Base-by-base conservation (phyloP, 2,113 vertebrate genomes). In the Ptyas mucosa region DNA sequence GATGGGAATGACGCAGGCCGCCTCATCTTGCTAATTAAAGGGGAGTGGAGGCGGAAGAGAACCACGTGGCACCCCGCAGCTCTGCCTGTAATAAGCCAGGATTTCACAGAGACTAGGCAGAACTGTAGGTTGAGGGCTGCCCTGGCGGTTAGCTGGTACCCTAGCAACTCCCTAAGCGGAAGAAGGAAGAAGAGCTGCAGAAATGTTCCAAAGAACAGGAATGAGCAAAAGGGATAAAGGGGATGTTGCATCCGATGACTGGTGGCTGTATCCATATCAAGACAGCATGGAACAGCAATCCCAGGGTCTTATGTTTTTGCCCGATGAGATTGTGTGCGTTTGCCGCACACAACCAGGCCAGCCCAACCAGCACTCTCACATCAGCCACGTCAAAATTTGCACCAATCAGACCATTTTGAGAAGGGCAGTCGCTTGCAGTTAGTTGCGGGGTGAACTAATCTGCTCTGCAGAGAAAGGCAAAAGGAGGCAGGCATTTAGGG, bases 11-110 rank as follows among this genome's bases (percentile, higher is more conserved):
- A 85, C 26, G 39, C 75, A 86, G 88, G 88, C 89, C 49, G 61
- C 75, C 24, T 90, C 81, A 43, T 90, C 89, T 51, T 26, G 92
- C 89, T 93, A 93, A 93, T 93, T 29, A 90, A 64, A 93, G 92
- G 89, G 92, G 92, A 90, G 92, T 90, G 92, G 88, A 93, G 89
- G 75, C 75, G n/a, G 54, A 21, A 43, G 3, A 20, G 81, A 11
- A 52, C 75, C 89, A 90, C n/a, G 88, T 93, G 92, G 54, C 55
- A 81, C 18, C 3, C 54, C 54, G 24, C 7, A 39, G 49, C 81
- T n/a, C 88, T 49, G 11, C 46, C 92, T 5, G 75, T 43, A 87
- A 87, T 58, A 11, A 89, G 24, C 29, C 54, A 58, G 88, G 75
- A 54, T 52, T 64, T 86, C 15, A 46, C 46, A 8, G 75, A 10